These are phyloP conservation scores for Stenotaenia linearis DNA, from an alignment of 2,888 invertebrate species.

Conservation along the genomic window DNA sequence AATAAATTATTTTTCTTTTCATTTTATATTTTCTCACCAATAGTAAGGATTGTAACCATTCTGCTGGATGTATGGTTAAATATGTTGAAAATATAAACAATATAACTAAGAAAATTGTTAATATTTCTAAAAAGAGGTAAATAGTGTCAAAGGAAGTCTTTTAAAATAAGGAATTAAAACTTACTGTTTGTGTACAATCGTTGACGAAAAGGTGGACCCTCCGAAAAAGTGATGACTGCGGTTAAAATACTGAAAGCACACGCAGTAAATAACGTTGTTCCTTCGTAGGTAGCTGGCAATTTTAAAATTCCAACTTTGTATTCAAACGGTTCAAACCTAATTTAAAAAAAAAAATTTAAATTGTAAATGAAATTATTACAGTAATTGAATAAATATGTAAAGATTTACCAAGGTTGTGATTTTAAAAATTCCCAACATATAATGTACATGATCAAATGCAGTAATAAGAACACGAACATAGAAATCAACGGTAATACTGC, in stretches of 20 bases:
- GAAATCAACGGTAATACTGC: constrained; percentile 4
- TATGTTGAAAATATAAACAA: neutral
- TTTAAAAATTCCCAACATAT: constrained; percentile 4
- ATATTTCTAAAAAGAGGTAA: constrained; percentile 2
- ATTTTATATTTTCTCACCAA: neutral
- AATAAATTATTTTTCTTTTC: neutral
- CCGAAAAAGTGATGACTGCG: neutral
- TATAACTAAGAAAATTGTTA: neutral
- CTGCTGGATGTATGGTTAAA: constrained; percentile 21
- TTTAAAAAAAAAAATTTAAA: neutral
- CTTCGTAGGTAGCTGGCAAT: neutral
- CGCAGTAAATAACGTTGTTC: neutral
- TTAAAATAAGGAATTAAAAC: neutral
- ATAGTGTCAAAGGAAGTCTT: neutral
- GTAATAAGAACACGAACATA: constrained; percentile 2
- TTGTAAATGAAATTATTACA: neutral
- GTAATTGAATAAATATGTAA: neutral
- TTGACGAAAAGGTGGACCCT: constrained; percentile 24
- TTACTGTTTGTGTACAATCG: constrained; percentile 17
- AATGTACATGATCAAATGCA: constrained; percentile 19
- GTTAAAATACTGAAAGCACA: neutral
- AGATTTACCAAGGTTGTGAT: constrained; percentile 24
- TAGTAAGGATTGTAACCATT: neutral
- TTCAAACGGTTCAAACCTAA: neutral
- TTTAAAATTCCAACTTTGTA: neutral